Evolutionary conservation across 2,797 vertebrate genomes (phyloP).

Genomic region (Zalophus californianus): DNA sequence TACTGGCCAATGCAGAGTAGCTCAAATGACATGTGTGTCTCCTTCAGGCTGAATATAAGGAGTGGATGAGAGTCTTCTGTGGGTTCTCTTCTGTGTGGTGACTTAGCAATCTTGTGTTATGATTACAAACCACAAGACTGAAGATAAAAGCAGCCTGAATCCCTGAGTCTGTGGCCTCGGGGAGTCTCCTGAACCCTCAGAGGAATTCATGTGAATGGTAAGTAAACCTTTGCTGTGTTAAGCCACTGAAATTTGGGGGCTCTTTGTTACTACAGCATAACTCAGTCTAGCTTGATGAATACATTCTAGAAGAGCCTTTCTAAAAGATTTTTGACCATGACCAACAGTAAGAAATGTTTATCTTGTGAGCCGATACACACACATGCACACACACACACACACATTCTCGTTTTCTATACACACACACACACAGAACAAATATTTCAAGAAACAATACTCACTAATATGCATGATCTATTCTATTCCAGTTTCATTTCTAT

Average conservation of each 20-base stretch:
- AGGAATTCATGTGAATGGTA: background rate
- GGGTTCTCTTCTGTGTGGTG: background rate
- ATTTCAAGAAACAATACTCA: slow-evolving; percentile 29
- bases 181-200: background rate
- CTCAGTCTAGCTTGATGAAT: background rate
- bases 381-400: background rate
- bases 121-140: background rate
- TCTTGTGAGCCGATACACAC: background rate
- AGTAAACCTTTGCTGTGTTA: background rate
- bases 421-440: background rate
- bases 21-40: background rate
- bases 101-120: background rate
- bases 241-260: background rate
- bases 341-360: slow-evolving; percentile 39
- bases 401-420: background rate
- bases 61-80: background rate
- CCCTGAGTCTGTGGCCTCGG: background rate
- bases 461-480: background rate
- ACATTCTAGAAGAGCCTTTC: background rate
- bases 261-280: background rate
- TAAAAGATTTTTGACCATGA: slow-evolving; percentile 42
- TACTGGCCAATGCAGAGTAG: background rate
- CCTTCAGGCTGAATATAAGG: background rate
- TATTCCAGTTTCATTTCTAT: background rate
- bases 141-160: background rate